Percentiles rank a stretch among this genome's conserved stretches.
phyloP scores from a whole-genome alignment of 2,113 vertebrate genomes.

The Misgurnus anguillicaudatus region DNA sequence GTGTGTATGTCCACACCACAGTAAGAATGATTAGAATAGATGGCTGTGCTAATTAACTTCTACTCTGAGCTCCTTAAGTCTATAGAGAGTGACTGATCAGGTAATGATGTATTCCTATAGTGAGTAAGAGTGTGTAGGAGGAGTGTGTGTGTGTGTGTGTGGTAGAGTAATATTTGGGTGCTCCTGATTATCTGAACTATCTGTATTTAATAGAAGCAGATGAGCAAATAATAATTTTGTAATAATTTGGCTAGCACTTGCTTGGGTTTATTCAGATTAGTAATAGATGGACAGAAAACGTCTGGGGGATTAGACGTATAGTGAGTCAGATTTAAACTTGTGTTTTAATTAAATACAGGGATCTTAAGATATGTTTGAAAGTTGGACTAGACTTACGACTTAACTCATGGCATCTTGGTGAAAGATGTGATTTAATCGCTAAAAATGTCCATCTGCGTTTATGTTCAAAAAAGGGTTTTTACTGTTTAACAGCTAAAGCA shows the following conservation, averaged over 20 bases:
- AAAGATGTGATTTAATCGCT: no score
- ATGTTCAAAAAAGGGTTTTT: no score
- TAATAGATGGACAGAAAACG: no score
- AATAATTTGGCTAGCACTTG: not conserved
- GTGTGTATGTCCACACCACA: slow-evolving; percentile 65
- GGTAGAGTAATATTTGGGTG: not conserved
- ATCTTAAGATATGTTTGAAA: no score
- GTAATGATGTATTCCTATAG: slow-evolving; percentile 57
- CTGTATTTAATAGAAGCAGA: not conserved
- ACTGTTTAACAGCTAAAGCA: no score
- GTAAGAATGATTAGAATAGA: slow-evolving; percentile 83
- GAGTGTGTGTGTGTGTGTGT: not conserved
- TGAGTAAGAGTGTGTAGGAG: not conserved
- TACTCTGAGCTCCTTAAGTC: slow-evolving; percentile 78
- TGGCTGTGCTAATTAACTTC: slow-evolving; percentile 81
- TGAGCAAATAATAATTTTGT: not conserved
- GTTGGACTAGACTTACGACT: not conserved
- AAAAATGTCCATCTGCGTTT: no score
- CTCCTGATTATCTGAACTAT: not conserved
- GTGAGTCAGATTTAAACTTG: no score
- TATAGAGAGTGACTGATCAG: slow-evolving; percentile 77
- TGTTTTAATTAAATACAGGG: no score
- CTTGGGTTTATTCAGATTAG: no score
- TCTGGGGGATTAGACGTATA: no score
- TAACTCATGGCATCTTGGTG: no score